Evolutionary conservation across 2,797 vertebrate genomes (phyloP).

Genomic region (Ispidina picta): DNA sequence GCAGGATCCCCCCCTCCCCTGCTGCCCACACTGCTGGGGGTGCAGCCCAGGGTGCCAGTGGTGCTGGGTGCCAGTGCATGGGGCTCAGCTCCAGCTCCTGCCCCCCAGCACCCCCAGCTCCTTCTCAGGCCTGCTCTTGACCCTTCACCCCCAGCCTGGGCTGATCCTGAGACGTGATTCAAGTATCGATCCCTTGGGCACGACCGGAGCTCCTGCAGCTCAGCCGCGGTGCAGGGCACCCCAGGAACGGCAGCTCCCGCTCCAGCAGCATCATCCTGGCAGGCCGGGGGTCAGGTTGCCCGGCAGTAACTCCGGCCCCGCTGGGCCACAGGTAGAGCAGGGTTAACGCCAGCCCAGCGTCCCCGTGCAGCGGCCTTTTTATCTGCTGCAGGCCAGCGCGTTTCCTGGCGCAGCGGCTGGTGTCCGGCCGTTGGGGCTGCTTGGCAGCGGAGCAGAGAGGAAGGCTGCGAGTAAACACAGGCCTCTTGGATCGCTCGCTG

Average conservation of each 20-base stretch:
- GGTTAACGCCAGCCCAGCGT: background rate
- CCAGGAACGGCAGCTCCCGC: rapidly evolving
- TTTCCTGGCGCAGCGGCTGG: slow-evolving; percentile 50
- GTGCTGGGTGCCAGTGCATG: background rate
- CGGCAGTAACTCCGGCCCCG: background rate
- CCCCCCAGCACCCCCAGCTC: background rate
- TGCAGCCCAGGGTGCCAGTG: background rate
- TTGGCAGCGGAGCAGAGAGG: slow-evolving; percentile 55
- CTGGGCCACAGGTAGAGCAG: background rate
- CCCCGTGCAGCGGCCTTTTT: background rate
- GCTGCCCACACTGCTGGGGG: background rate
- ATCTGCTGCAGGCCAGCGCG: background rate
- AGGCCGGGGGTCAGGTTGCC: rapidly evolving
- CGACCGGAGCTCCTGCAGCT: background rate
- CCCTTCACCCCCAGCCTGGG: background rate
- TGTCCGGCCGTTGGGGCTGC: slow-evolving; percentile 36
- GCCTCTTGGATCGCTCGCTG: slow-evolving; percentile 57
- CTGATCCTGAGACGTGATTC: background rate
- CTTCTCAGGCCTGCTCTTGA: background rate
- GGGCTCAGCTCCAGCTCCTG: background rate
- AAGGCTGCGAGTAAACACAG: slow-evolving; percentile 74
- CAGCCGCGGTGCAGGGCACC: rapidly evolving
- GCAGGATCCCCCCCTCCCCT: background rate
- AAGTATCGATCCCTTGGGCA: background rate
- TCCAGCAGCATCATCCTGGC: rapidly evolving